Evolutionary conservation across 2,888 invertebrate genomes (phyloP).

Genomic region (Drosophila stalkeri): DNA sequence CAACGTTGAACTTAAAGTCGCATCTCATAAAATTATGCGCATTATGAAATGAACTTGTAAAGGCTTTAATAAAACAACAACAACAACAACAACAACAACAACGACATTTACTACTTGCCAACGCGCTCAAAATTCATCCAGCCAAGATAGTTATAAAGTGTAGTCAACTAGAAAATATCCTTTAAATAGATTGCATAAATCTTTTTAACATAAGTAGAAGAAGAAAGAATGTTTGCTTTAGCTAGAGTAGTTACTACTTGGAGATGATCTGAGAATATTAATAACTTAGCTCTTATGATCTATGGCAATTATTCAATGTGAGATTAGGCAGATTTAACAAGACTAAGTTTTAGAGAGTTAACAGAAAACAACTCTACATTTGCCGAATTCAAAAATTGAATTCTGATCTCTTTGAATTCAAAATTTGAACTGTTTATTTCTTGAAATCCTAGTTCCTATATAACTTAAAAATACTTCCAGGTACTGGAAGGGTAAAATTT

Average conservation of each 20-base stretch:
- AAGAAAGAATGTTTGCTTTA: neutral
- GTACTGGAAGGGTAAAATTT: too few species aligned
- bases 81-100: conserved; percentile 12
- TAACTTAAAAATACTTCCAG: too few species aligned
- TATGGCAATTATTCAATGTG: neutral
- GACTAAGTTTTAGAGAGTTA: too few species aligned
- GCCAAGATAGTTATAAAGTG: neutral
- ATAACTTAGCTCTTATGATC: neutral
- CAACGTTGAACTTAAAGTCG: conserved; percentile 46
- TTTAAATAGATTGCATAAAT: neutral
- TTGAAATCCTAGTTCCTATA: too few species aligned
- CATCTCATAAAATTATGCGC: conserved; percentile 56
- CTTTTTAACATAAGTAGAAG: too few species aligned
- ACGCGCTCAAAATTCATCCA: conserved; percentile 15
- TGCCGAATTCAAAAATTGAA: too few species aligned
- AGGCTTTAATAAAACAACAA: conserved; percentile 41
- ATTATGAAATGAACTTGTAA: conserved; percentile 52
- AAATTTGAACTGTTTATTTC: too few species aligned
- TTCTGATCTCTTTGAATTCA: too few species aligned
- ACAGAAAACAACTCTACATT: too few species aligned
- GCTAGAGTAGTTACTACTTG: neutral
- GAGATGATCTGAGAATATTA: neutral
- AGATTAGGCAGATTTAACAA: neutral
- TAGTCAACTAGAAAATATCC: neutral
- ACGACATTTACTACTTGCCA: conserved; percentile 44